Base-by-base conservation (phyloP, 2,797 vertebrate genomes). In the Acrossocheilus fasciatus region DNA sequence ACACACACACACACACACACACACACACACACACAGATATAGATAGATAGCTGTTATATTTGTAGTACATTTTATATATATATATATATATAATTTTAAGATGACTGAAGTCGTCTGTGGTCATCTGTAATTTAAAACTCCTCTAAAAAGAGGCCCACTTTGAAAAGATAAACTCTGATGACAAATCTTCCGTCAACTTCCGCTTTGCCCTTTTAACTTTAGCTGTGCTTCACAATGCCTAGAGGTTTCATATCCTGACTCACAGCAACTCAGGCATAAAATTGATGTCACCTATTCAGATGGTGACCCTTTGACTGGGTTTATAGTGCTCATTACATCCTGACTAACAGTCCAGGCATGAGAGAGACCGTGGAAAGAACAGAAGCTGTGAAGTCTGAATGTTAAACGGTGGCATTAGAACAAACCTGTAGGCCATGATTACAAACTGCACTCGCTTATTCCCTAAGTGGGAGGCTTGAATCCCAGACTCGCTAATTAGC, bases 121-220 rank as follows among this genome's bases (percentile, higher is more conserved):
- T 68, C 30, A 36, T 68, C 34, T 14, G 64, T 81, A n/a, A 81
- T 52, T 47, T 69, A 66, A 81, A 52, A 68, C 62, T 30, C 43
- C 15, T 4, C 34, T 50, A 69, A 52, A 64, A 59, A 69, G 23
- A 70, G 74, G 64, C 66, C 76, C 83, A 30, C 64, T 57, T 23
- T 45, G 47, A 57, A 43, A 57, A 68, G 66, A 77, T 45, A 68
- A 69, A 76, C 18, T 89, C 90, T 81, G 90, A 92, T 93, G 93
- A 94, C 92, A 91, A 93, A 94, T 94, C 93, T 92, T 91, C 88
- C 91, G 89, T 92, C 86, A 88, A 91, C 93, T 94, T 94, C 93
- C 94, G 92, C 91, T 86, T 91, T 86, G 90, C 89, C 88, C 92
- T 94, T 95, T 93, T 91, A 93, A 90, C 91, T 90, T 43, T 43